Conservation (phyloP, 2,888 invertebrate species). For the Idaea biselata region DNA sequence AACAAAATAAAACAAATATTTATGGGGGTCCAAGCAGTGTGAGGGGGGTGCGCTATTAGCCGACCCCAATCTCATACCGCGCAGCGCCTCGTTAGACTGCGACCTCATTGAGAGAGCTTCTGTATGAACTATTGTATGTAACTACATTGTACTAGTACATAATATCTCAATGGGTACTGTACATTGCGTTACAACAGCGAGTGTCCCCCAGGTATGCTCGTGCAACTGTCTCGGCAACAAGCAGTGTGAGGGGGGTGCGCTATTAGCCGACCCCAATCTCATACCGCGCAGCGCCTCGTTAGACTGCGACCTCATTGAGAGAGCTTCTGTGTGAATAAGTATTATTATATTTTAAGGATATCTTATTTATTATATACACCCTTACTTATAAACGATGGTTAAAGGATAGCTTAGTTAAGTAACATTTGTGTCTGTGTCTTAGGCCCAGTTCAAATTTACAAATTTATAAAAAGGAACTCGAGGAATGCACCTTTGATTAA, state of each 20-base stretch:
- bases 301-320: slow-evolving; percentile 51
- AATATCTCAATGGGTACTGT: too few relatives aligned
- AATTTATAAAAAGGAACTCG: too few relatives aligned
- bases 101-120: slow-evolving; percentile 60
- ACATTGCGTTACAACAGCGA: too few relatives aligned
- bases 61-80: slow-evolving; percentile 36
- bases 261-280: slow-evolving; percentile 45
- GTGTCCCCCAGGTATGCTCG: slow-evolving; percentile 66
- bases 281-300: slow-evolving; percentile 43
- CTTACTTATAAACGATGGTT: too few relatives aligned
- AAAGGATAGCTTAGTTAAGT: too few relatives aligned
- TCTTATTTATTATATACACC: background rate
- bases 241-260: slow-evolving; percentile 66
- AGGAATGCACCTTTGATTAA: too few relatives aligned
- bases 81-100: slow-evolving; percentile 43
- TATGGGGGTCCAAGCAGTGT: slow-evolving; percentile 73
- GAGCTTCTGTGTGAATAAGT: slow-evolving; percentile 57
- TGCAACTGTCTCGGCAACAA: slow-evolving; percentile 77
- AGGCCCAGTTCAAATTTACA: too few relatives aligned
- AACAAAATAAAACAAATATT: too few relatives aligned
- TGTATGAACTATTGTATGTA: too few relatives aligned
- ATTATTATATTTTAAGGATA: background rate
- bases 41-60: slow-evolving; percentile 62
- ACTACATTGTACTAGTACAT: too few relatives aligned
- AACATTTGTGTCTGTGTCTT: too few relatives aligned